phyloP scores from a whole-genome alignment of 2,888 invertebrate genomes.

The Acleris emargana region DNA sequence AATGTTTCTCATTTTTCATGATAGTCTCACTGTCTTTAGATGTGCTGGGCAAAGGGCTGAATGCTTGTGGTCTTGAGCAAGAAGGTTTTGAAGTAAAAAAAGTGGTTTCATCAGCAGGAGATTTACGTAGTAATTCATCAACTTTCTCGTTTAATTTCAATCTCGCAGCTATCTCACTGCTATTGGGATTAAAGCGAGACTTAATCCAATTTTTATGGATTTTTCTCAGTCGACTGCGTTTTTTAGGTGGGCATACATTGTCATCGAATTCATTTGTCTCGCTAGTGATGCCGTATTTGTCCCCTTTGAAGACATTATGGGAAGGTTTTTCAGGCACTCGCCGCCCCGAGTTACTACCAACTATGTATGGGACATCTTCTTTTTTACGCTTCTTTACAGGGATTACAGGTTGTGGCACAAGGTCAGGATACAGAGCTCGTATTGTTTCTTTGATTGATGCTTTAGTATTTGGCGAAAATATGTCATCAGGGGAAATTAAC shows the following conservation, averaged over 20 bases:
- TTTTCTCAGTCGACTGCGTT: slow-evolving; percentile 23
- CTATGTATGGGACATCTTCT: slow-evolving; percentile 48
- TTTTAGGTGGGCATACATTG: slow-evolving; percentile 28
- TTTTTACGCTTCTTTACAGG: slow-evolving; percentile 49
- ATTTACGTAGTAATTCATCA: slow-evolving; percentile 38
- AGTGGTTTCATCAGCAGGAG: slow-evolving; percentile 49
- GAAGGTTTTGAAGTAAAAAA: slow-evolving; percentile 43
- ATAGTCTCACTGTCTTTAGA: slow-evolving; percentile 54
- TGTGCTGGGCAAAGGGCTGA: slow-evolving; percentile 61
- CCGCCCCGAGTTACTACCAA: slow-evolving; percentile 49
- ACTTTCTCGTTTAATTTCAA: slow-evolving; percentile 38
- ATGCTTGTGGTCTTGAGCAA: slow-evolving; percentile 41
- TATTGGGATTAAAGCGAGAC: slow-evolving; percentile 52
- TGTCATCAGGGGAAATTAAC: slow-evolving; percentile 4
- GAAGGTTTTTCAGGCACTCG: slow-evolving; percentile 40
- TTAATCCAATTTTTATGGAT: slow-evolving; percentile 41
- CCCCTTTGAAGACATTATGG: slow-evolving; percentile 45
- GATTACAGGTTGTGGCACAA: slow-evolving; percentile 42
- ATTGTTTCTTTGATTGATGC: slow-evolving; percentile 39
- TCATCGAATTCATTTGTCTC: slow-evolving; percentile 28
- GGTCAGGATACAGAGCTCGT: slow-evolving; percentile 39
- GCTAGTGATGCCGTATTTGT: slow-evolving; percentile 45
- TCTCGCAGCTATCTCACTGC: slow-evolving; percentile 46
- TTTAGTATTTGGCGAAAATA: slow-evolving; percentile 36
- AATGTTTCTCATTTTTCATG: slow-evolving; percentile 54